Conservation (phyloP, 2,113 vertebrate genomes). For the Leucopsar rothschildi region DNA sequence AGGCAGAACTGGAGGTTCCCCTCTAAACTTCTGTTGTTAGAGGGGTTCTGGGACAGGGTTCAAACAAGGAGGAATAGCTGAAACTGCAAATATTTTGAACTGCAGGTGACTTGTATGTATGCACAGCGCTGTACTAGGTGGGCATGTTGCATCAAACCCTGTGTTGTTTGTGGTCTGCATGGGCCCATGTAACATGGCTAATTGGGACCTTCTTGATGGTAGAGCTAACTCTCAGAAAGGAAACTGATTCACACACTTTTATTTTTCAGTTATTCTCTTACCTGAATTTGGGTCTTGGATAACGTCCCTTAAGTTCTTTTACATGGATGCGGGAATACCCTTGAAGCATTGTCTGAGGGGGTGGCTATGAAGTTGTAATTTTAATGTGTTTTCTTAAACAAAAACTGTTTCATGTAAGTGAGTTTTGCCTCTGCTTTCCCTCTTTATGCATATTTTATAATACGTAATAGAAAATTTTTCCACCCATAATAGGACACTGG, state of each 20-base stretch:
- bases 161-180: not conserved
- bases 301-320: not conserved
- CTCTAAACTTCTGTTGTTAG: not conserved
- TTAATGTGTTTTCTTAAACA: not conserved
- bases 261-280: not conserved
- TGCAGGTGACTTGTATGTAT: not conserved
- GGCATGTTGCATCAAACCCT: rapidly evolving
- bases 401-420: not conserved
- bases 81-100: not conserved
- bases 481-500: not conserved
- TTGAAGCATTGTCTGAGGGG: not conserved
- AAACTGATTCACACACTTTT: not conserved
- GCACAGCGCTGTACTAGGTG: not conserved
- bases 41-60: not conserved
- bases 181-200: no score
- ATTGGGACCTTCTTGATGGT: not conserved
- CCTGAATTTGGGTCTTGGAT: not conserved
- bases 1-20: not conserved
- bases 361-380: not conserved
- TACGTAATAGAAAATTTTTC: not conserved
- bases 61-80: not conserved
- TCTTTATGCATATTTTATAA: not conserved
- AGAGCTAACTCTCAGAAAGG: not conserved
- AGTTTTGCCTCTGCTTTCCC: not conserved
- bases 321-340: not conserved